Conservation (phyloP, 2,113 vertebrate species). For the Phaethon lepturus region DNA sequence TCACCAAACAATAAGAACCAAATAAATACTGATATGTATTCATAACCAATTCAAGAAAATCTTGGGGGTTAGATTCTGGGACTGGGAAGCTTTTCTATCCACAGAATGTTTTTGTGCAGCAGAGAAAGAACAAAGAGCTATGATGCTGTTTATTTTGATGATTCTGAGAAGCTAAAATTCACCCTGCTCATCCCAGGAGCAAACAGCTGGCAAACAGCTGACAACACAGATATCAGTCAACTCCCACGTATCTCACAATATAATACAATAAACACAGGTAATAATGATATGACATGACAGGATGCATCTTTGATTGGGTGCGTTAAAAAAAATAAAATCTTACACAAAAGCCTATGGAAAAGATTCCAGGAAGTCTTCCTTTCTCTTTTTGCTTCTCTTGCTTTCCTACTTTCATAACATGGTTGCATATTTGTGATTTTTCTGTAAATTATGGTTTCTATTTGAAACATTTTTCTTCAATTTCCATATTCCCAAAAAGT, state of each 20-base stretch:
- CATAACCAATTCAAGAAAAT: neutral
- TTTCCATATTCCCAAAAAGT: slow-evolving; percentile 75
- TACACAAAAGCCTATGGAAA: neutral
- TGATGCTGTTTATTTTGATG: slow-evolving; percentile 8
- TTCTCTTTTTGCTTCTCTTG: neutral
- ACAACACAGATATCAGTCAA: slow-evolving; percentile 61
- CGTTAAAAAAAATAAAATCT: neutral
- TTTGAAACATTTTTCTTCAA: slow-evolving; percentile 74
- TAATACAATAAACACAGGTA: slow-evolving; percentile 57
- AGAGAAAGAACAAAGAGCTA: neutral
- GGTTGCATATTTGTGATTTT: slow-evolving; percentile 64
- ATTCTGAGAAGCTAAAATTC: slow-evolving; percentile 47
- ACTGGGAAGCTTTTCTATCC: neutral
- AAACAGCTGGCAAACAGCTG: slow-evolving; percentile 68
- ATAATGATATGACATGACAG: slow-evolving; percentile 61
- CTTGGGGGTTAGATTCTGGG: neutral
- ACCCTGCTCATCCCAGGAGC: slow-evolving; percentile 33
- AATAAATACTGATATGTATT: neutral
- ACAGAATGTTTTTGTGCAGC: neutral
- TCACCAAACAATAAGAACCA: neutral
- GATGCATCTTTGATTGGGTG: slow-evolving; percentile 20
- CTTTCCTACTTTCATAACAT: slow-evolving; percentile 7
- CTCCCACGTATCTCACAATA: slow-evolving; percentile 47
- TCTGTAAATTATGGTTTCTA: slow-evolving; percentile 68
- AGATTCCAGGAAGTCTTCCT: slow-evolving; percentile 9